Evolutionary conservation across 1,140 invertebrate genomes (phyloP).

Genomic region (Nomia melanderi): DNA sequence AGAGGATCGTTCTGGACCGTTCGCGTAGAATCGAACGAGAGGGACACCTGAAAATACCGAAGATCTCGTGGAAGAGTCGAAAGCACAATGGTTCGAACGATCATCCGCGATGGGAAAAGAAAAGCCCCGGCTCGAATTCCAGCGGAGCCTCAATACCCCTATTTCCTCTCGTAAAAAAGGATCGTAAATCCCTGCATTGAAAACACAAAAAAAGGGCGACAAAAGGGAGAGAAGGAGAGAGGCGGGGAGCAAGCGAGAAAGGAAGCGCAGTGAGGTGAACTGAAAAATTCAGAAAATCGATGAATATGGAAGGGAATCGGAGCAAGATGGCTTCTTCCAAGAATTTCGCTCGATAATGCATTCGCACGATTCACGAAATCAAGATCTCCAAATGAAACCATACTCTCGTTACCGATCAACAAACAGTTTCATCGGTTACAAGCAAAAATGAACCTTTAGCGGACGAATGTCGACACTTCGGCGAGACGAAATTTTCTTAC

Average conservation of each 20-base stretch:
- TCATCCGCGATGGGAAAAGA: neutral
- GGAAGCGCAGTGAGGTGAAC: too few relatives aligned
- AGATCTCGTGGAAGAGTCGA: slow-evolving; percentile 2
- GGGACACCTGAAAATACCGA: slow-evolving; percentile 20
- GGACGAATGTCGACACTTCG: too few relatives aligned
- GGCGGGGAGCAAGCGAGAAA: too few relatives aligned
- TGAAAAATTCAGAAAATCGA: neutral
- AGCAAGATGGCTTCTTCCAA: neutral
- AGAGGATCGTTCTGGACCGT: neutral
- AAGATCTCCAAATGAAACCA: too few relatives aligned
- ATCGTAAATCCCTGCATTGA: slow-evolving; percentile 5
- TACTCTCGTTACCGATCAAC: too few relatives aligned
- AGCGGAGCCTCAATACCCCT: neutral
- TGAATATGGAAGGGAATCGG: neutral
- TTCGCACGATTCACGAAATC: too few relatives aligned
- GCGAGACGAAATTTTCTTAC: too few relatives aligned
- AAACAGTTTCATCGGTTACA: too few relatives aligned
- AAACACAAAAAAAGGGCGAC: neutral
- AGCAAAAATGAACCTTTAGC: too few relatives aligned
- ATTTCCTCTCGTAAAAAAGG: neutral
- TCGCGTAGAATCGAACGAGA: neutral
- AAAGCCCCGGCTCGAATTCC: neutral
- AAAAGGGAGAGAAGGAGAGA: neutral
- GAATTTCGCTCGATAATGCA: neutral
- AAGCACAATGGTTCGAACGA: neutral